Conservation (phyloP, 1,140 invertebrate species). For the Delia radicum region DNA sequence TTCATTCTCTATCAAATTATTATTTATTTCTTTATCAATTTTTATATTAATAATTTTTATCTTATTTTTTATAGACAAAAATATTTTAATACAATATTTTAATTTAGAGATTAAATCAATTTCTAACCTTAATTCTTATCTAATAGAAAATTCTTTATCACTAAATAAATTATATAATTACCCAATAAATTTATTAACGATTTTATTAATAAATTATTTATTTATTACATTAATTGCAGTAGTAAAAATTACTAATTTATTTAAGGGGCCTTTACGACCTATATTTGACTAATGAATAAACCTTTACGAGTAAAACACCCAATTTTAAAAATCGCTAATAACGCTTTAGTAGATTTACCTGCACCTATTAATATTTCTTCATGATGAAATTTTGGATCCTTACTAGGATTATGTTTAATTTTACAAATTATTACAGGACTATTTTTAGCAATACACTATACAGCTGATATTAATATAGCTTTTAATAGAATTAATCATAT, state of each 20-base stretch:
- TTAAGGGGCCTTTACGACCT: constrained; percentile 55
- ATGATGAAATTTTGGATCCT: too few relatives aligned
- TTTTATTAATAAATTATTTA: constrained; percentile 59
- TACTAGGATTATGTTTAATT: too few relatives aligned
- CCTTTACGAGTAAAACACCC: too few relatives aligned
- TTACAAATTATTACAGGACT: too few relatives aligned
- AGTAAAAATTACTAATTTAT: constrained; percentile 57
- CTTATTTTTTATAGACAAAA: constrained; percentile 53
- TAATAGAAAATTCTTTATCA: too few relatives aligned
- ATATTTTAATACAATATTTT: constrained; percentile 56
- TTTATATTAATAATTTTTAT: constrained; percentile 36
- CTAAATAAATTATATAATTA: constrained; percentile 56
- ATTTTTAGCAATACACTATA: too few relatives aligned
- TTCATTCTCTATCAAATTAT: constrained; percentile 46
- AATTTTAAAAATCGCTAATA: constrained; percentile 18
- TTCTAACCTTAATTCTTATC: too few relatives aligned
- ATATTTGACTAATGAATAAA: too few relatives aligned
- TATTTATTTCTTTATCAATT: constrained; percentile 34
- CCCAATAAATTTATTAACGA: constrained; percentile 52
- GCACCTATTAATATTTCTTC: too few relatives aligned
- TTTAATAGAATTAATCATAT: constrained; percentile 47
- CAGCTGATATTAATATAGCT: neutral
- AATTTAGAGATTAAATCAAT: constrained; percentile 44
- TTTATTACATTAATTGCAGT: constrained; percentile 58
- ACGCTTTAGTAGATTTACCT: too few relatives aligned